Evolutionary conservation across 2,113 vertebrate genomes (phyloP).

Genomic region (Rhynchomys soricoides): DNA sequence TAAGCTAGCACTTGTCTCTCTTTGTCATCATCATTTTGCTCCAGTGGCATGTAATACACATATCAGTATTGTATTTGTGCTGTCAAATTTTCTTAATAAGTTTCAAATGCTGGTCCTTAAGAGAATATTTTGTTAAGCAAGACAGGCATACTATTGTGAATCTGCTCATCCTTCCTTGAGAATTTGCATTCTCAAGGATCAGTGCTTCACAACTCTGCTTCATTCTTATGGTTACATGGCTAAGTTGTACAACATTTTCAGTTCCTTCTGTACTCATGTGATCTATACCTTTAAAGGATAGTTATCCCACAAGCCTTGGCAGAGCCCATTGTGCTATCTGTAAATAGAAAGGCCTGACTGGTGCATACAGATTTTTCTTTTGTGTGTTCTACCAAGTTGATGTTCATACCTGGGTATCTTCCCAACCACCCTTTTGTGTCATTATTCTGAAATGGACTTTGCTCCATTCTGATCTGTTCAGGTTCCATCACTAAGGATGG

Average conservation of each 20-base stretch:
- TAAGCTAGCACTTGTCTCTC: not conserved
- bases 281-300: not conserved
- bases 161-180: not conserved
- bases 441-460: not conserved
- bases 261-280: not conserved
- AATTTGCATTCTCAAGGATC: not conserved
- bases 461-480: not conserved
- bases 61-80: not conserved
- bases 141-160: not conserved
- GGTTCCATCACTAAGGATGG: not conserved
- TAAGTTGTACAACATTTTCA: not conserved
- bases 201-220: not conserved
- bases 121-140: not conserved
- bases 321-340: not conserved
- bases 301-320: not conserved
- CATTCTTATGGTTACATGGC: not conserved
- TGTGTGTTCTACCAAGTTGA: not conserved
- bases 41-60: not conserved
- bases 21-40: not conserved
- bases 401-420: not conserved
- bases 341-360: no score
- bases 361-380: not conserved
- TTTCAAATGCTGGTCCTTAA: not conserved
- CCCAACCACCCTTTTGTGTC: not conserved
- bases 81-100: not conserved